Percentiles rank a stretch among this genome's conserved stretches.
These are phyloP conservation scores for Ferdinandea cuprea DNA, from an alignment of 2,888 invertebrate genomes.

Conservation along the genomic window DNA sequence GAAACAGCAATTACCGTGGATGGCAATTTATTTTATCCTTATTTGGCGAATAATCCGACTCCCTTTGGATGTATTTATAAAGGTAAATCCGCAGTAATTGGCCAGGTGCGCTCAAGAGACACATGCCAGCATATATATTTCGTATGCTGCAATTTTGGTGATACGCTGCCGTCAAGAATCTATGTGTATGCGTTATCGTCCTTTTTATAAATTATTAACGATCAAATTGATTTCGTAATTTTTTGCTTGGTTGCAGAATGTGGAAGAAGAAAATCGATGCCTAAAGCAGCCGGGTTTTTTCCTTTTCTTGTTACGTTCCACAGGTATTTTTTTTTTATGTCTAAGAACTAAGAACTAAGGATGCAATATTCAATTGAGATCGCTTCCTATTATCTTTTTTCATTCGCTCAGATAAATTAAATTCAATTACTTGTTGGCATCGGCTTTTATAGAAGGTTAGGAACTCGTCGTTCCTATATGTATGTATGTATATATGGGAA, in stretches of 20 bases:
- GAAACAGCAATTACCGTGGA: slow-evolving; percentile 51
- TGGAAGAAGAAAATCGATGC: slow-evolving; percentile 20
- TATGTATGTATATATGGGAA: not conserved
- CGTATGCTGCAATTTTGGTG: slow-evolving; percentile 23
- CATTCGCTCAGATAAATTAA: slow-evolving; percentile 69
- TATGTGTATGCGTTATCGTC: slow-evolving; percentile 18
- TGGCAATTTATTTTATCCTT: slow-evolving; percentile 56
- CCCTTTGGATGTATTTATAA: slow-evolving; percentile 26
- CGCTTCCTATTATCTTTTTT: slow-evolving; percentile 65
- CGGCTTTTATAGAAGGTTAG: slow-evolving; percentile 36
- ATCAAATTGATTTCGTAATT: slow-evolving; percentile 67
- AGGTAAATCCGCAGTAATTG: slow-evolving; percentile 68
- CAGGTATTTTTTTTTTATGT: slow-evolving; percentile 42
- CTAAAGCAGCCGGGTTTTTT: slow-evolving; percentile 7
- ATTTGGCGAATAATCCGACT: slow-evolving; percentile 55
- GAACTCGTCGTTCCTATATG: too few relatives aligned
- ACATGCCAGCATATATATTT: slow-evolving; percentile 1
- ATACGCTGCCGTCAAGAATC: not conserved
- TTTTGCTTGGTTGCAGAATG: slow-evolving; percentile 58
- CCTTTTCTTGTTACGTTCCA: slow-evolving; percentile 20
- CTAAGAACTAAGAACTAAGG: slow-evolving; percentile 4
- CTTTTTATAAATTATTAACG: slow-evolving; percentile 61
- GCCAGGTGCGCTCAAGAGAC: slow-evolving; percentile 42
- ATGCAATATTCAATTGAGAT: slow-evolving; percentile 73
- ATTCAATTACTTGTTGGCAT: slow-evolving; percentile 72